A percentile compares a stretch with the other conserved stretches of the same genome.
Conservation (phyloP, 1,140 invertebrate species). For the Euwallacea fornicatus region DNA sequence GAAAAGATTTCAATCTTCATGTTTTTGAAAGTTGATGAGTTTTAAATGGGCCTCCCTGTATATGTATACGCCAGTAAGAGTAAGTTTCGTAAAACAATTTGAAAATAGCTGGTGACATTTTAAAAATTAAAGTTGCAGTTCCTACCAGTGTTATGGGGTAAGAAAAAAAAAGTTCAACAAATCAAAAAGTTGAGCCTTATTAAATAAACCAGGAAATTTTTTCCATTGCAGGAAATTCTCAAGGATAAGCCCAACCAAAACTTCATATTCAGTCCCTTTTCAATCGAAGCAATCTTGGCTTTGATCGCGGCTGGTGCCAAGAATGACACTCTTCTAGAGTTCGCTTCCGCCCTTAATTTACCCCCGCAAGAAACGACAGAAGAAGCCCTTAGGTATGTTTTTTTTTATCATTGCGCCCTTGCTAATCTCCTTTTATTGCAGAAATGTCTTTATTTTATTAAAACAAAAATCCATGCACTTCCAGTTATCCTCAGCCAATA, state of each 20-base stretch:
- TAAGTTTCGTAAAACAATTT: no score
- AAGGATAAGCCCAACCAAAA: slow-evolving; percentile 16
- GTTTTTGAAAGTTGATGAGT: no score
- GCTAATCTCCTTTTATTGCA: slow-evolving; percentile 20
- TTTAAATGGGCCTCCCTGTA: no score
- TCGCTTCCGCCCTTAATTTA: slow-evolving; percentile 24
- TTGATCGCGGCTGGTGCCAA: slow-evolving; percentile 34
- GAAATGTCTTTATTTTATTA: slow-evolving; percentile 50
- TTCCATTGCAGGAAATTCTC: slow-evolving; percentile 30
- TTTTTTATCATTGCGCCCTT: not conserved
- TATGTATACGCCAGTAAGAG: no score
- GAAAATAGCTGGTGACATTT: no score
- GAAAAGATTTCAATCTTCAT: no score
- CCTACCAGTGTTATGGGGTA: no score
- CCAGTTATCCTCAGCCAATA: slow-evolving; percentile 35
- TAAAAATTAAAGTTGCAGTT: no score
- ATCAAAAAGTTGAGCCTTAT: no score
- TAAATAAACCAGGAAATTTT: not conserved
- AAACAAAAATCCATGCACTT: slow-evolving; percentile 11
- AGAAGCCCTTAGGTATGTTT: slow-evolving; percentile 24
- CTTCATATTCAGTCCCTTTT: slow-evolving; percentile 35
- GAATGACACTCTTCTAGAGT: slow-evolving; percentile 23
- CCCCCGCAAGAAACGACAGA: slow-evolving; percentile 20
- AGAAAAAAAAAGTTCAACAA: no score
- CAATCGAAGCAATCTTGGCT: slow-evolving; percentile 36